Evolutionary conservation across 2,888 invertebrate species (phyloP), one percentile per base, ranked within the genome.

Genomic region (Hartigia nigra): DNA sequence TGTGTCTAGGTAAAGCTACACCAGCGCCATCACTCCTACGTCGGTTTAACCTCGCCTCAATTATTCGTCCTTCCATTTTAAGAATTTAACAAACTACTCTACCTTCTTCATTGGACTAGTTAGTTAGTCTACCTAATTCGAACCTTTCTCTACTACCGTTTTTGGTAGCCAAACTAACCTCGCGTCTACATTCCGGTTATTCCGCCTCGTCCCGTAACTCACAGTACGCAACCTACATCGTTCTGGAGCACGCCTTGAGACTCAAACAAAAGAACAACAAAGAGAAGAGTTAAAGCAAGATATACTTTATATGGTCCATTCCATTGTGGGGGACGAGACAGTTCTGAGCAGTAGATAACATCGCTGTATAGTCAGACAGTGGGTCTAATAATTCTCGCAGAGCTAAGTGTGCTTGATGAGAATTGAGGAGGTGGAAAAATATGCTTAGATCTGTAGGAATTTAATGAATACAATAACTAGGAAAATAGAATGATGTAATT

Each of bases 1-100:
- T 90, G 90, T 88, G 91, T 90, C 91, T 90, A 91, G 91, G 91
- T 91, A 91, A 89, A 89, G 86, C 87, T 89, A 86, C 87, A 87
- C 89, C 88, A 88, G 86, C 84, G 86, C 85, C 89, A 90, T 91
- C 90, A 87, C 86, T 91, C 87, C 85, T 81, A 86, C 86, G 88
- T 86, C 88, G 82, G 79, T 82, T 85, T 86, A 83, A 85, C 86
- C 86, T 85, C 83, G 86, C 88, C 89, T 80, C 87, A 86, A 88
- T 89, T 90, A 89, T 90, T 90, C 88, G 89, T 90, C 90, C 88
- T 88, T 85, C 84, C 87, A 87, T 89, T 91, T 89, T 87, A 89
- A 88, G 85, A 87, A 86, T 86, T 84, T 31, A 31, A 72, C 72
- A 3, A 31, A 72, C 72, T 72, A 1, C 72, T 23, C 31, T 72